Base-by-base conservation (phyloP, 2,888 invertebrate genomes). In the Epinotia nisella region DNA sequence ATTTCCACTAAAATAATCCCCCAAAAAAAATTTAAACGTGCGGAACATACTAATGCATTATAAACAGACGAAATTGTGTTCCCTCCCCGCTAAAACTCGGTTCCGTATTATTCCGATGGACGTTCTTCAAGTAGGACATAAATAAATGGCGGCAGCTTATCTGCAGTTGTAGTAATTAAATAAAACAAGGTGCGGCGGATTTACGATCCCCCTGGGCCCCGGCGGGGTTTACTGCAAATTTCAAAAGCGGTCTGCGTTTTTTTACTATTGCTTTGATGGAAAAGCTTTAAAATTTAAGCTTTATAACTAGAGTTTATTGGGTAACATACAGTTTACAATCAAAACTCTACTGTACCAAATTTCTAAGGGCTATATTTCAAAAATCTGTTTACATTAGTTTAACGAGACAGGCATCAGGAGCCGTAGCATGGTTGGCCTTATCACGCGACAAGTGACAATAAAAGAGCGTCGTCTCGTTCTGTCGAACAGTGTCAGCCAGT, bases 131-230 rank as follows among this genome's bases (percentile, higher is more conserved):
- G 70, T 35, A 56, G 60, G 71, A 49, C 55, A 49, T 24, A 58
- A 74, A 74, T 51, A 65, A 74, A 74, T 74, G 24, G 74, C 65
- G 74, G 19, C 71, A 56, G 76, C 78, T 82, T 82, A 83, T 82
- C 82, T 79, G 81, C 68, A 78, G 77, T 73, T 70, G 76, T 75
- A 74, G 79, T 83, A 87, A 87, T 88, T 88, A 87, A 87, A 86
- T 87, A 84, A 82, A 85, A 88, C 87, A 87, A 85, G 85, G 85
- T 82, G 83, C 75, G 79, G 83, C 79, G 83, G 78, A 80, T 79
- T 78, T 78, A 80, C 77, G 75, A 55, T 65, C 62, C 81, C 75
- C 78, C 24, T 7, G 74, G 68, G 75, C 13, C 24, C 41, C 49
- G 53, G 10, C 41, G 55, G 59, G 35, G 61, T n/a, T 53, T 70